phyloP scores from a whole-genome alignment of 35 echinoderm and acorn worm genomes.

The Apostichopus parvimensis region DNA sequence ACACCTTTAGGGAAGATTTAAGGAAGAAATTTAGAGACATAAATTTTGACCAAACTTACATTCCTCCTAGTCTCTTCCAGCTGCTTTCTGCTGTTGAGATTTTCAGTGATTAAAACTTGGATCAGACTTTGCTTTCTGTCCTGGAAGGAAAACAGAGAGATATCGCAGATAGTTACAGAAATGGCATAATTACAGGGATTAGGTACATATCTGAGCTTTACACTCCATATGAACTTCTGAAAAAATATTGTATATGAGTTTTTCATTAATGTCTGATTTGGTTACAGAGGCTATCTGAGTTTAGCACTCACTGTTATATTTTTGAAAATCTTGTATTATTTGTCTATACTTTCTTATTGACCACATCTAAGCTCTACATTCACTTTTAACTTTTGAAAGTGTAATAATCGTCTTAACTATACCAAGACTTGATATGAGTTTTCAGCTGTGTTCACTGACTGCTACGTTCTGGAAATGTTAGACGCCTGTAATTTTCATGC shows the following conservation, averaged over 20 bases:
- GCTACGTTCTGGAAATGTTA: neutral
- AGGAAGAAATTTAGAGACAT: no score
- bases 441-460: no score
- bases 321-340: constrained; percentile 74
- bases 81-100: constrained; percentile 69
- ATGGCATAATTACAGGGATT: neutral
- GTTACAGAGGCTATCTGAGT: no score
- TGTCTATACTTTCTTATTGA: constrained; percentile 52
- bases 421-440: no score
- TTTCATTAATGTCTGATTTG: no score
- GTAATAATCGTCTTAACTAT: no score
- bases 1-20: no score
- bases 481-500: no score
- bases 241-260: no score
- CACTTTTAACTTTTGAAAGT: no score
- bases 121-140: constrained; percentile 82
- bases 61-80: constrained; percentile 60
- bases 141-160: constrained; percentile 32
- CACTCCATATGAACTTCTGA: no score
- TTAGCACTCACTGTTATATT: constrained; percentile 63
- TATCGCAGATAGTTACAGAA: neutral
- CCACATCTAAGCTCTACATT: no score
- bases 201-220: neutral
- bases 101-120: constrained; percentile 75
- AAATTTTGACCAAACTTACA: neutral